Base-by-base conservation (phyloP, 64 coral and sea anemone genomes). In the Cladopsammia gracilis region DNA sequence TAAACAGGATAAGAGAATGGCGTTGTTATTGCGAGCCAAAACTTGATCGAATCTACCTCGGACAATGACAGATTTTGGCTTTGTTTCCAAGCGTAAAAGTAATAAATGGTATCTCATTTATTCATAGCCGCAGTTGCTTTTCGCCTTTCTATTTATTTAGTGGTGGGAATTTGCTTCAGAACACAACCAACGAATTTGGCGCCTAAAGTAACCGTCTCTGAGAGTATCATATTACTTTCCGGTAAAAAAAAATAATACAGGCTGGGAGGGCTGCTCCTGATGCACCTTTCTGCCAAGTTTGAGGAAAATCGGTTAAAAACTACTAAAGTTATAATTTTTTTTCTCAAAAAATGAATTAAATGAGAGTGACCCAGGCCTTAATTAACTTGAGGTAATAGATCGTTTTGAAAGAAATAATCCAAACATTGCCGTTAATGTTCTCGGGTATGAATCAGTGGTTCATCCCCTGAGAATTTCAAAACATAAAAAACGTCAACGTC, bases 111-210 rank as follows among this genome's bases (percentile, higher is more conserved):
- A 66, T 66, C 64, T 66, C 64, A 66, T 66, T 14, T 74, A 74
- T 74, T 74, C 43, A 74, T 74, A 47, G 71, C 12, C 10, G 13
- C 44, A 10, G 34, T 46, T 73, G 43, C 43, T 45, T 73, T 73
- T 19, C 18, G 71, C 6, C 34, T 73, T 73, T 15, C 26, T 46
- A 3, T 45, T 43, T 48, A 6, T 74, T 48, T 74, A 74, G 64
- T 74, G 43, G 71, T 18, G 42, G 71, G 71, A 74, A 74, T 74
- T 77, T 77, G 48, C 75, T 77, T 48, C 15, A 54, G 48, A 77
- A 54, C 4, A 20, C 75, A 77, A 54, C 48, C 49, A 18, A 54
- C 48, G 18, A 52, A 24, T 54, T 77, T 77, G 18, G 50, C 75
- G 19, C 75, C n/a, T 77, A 54, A 57, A 24, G 48, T 77, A 56